phyloP scores from a whole-genome alignment of 2,888 invertebrate genomes.

The Dryomyza anilis region DNA sequence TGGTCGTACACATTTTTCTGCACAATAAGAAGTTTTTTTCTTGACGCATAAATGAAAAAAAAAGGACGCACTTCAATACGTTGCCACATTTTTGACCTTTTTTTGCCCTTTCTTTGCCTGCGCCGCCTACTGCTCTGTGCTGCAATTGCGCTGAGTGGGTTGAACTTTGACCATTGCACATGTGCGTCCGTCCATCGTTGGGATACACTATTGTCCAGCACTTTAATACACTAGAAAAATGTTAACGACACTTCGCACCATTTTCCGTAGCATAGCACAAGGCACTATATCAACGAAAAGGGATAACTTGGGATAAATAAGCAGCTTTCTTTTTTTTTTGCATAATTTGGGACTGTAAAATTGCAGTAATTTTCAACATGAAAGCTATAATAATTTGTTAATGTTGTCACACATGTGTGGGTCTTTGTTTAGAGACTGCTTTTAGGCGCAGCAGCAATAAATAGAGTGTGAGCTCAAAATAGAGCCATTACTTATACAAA shows the following conservation, averaged over 20 bases:
- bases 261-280: neutral
- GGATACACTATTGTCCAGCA: constrained; percentile 13
- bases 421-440: neutral
- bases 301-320: constrained; percentile 7
- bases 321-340: neutral
- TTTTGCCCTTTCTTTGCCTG: neutral
- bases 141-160: constrained; percentile 1
- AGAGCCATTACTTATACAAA: no score
- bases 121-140: no score
- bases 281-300: neutral
- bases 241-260: constrained; percentile 4
- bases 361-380: constrained; percentile 16
- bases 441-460: neutral
- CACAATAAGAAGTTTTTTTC: no score
- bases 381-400: constrained; percentile 35
- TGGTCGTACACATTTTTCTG: no score
- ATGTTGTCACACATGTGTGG: constrained; percentile 22
- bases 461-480: neutral
- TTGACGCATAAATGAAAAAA: no score
- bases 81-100: constrained; percentile 17
- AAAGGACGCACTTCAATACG: constrained; percentile 11
- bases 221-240: constrained; percentile 24
- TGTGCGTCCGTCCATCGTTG: neutral
- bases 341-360: neutral
- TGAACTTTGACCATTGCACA: constrained; percentile 14